These are phyloP conservation scores for Nyctalus aviator DNA, from an alignment of 2,797 vertebrate species.

Conservation along the genomic window DNA sequence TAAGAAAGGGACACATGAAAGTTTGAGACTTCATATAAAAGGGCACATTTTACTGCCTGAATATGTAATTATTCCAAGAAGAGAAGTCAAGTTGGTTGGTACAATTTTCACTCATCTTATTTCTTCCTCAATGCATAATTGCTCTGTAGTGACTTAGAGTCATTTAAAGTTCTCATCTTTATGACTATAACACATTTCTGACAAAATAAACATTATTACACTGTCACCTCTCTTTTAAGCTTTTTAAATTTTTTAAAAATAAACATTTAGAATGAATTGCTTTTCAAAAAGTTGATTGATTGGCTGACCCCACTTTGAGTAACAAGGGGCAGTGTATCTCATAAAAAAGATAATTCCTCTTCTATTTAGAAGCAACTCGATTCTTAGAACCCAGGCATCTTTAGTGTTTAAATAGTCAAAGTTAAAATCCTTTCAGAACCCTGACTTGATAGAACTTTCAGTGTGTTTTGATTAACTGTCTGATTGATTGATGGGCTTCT, in stretches of 20 bases:
- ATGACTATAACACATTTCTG: slow-evolving; percentile 35
- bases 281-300: slow-evolving; percentile 73
- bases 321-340: slow-evolving; percentile 52
- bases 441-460: slow-evolving; percentile 67
- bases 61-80: slow-evolving; percentile 10
- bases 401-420: slow-evolving; percentile 66
- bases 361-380: slow-evolving; percentile 56
- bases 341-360: slow-evolving; percentile 31
- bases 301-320: slow-evolving; percentile 57
- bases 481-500: slow-evolving; percentile 67
- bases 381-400: slow-evolving; percentile 36
- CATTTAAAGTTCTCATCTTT: slow-evolving; percentile 60
- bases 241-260: slow-evolving; percentile 55
- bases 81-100: not conserved
- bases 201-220: slow-evolving; percentile 38
- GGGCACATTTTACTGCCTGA: not conserved
- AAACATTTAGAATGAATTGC: slow-evolving; percentile 66
- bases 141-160: slow-evolving; percentile 28
- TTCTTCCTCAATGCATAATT: slow-evolving; percentile 62
- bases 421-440: slow-evolving; percentile 59
- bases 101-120: slow-evolving; percentile 28
- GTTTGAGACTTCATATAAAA: slow-evolving; percentile 29
- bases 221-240: not conserved
- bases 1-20: not conserved
- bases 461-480: slow-evolving; percentile 73